Percentiles rank a stretch among this genome's conserved stretches.
These are phyloP conservation scores for Cacoxenus indagator DNA, from an alignment of 2,888 invertebrate genomes.

Conservation along the genomic window DNA sequence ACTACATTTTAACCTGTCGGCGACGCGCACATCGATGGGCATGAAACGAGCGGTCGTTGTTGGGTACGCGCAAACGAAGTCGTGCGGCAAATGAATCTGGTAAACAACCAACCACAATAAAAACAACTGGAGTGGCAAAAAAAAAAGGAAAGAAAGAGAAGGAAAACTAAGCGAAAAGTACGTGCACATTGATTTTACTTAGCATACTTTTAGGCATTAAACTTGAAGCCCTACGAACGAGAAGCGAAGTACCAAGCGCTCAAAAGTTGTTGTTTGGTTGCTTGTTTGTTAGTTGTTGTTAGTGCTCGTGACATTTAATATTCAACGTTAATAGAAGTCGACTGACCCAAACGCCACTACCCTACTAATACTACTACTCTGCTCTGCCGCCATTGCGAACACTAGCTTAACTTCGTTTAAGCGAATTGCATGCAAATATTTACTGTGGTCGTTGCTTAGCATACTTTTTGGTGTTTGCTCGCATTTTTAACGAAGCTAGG, in stretches of 20 bases:
- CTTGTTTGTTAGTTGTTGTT: neutral
- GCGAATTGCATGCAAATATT: conserved; percentile 36
- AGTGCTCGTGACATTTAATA: neutral
- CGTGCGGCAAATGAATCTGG: neutral
- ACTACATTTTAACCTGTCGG: neutral
- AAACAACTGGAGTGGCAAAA: neutral
- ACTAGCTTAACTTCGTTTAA: conserved; percentile 52
- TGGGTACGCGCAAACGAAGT: neutral
- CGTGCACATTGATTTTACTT: conserved; percentile 40
- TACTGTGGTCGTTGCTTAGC: conserved; percentile 44
- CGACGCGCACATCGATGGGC: neutral
- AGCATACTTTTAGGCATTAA: conserved; percentile 24
- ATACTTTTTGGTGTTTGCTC: neutral
- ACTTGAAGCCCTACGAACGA: conserved; percentile 29
- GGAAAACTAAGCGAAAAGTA: neutral
- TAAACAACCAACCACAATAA: neutral
- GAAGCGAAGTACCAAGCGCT: conserved; percentile 2
- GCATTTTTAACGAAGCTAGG: neutral
- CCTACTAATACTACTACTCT: conserved; percentile 26
- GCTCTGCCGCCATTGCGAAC: neutral
- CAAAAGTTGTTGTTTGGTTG: neutral
- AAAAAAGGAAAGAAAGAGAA: neutral
- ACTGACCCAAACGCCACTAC: neutral
- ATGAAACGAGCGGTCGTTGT: neutral
- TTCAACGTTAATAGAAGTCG: conserved; percentile 3